Evolutionary conservation across 2,888 invertebrate species (phyloP), one percentile per base, ranked within the genome.

Genomic region (Oeneis ivallda): DNA sequence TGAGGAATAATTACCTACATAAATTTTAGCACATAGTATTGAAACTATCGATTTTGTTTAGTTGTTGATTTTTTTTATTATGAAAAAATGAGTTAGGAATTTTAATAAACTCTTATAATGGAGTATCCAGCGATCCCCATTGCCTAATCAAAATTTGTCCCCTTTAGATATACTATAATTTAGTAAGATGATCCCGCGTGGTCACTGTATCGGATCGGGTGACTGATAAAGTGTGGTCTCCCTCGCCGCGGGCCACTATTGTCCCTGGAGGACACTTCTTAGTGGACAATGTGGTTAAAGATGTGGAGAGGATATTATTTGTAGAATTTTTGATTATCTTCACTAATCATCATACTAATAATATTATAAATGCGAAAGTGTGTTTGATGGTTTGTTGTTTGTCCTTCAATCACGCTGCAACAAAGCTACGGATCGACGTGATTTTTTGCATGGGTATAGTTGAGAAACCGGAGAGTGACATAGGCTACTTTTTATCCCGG

Each of bases 221-320:
- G 84, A 80, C 87, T 81, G 88, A 87, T 89, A 88, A 84, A 86
- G 85, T 81, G 83, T 83, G 83, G 80, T 82, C 82, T 82, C 85
- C 85, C 85, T 81, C 80, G 85, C 83, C 74, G 69, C 75, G 70
- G 83, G 85, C 80, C 62, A 70, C 74, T 78, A 85, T 81, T 75
- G 82, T 75, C 74, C 89, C 89, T 32, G 49, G 86, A 81, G 87
- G 70, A 78, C 82, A 78, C 76, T 86, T 87, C 84, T 87, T 88
- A 85, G 72, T 73, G 82, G 80, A 82, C 84, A 82, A 71, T 75
- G 73, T 66, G 57, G 41, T 39, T 56, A 67, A 43, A 62, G 56
- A 64, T 59, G 43, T 34, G 34, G 67, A 67, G 50, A 45, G 39
- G 58, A 58, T 11, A 1, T 52, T 15, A 5, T 41, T 52, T 41